Evolutionary conservation across 2,888 invertebrate species (phyloP), one percentile per base, ranked within the genome.

Genomic region (Drosophila lutescens): DNA sequence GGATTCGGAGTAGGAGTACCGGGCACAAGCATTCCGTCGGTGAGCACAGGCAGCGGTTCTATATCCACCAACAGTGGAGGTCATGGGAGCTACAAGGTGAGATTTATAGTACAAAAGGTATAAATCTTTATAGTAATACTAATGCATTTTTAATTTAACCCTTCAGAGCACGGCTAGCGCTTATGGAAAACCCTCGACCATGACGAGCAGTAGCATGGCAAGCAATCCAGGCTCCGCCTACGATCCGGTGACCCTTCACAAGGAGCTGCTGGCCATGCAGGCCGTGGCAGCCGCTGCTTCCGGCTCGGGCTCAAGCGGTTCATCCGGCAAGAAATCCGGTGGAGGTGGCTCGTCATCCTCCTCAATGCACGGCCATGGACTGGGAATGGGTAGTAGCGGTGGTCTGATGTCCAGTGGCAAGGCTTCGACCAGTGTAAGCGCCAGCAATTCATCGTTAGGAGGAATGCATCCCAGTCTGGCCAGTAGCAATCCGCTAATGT

Each of bases 241-340:
- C 59, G 92, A 92, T 83, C 92, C 92, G 23, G 91, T 91, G 17
- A 91, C 90, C 40, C 80, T 92, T 74, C 92, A 92, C 76, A 92
- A 92, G 79, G 92, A 92, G 77, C 77, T 92, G 55, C 78, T 92
- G 68, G 92, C 92, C 59, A 92, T 92, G 92, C 92, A 92, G 81
- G 92, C 91, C 13, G 92, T 91, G 34, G 92, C 92, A 20, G 92
- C 91, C 8, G 91, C 92, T 30, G 91, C 91, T 70, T 90, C 91
- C 4, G 80, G 87, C 8, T 80, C 87, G 2, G 80, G 76, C 6
- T 78, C 84, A 10, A 80, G 80, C 54, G 81, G 81, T 74, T 84
- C 83, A 57, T 85, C 87, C 0, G 67, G 82, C 46, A 85, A 85
- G 40, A 85, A 85, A 50, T 80, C 86, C 0, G 55, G 73, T 0